Base-by-base conservation (phyloP, 1,140 invertebrate genomes). In the Drosophila lowei region DNA sequence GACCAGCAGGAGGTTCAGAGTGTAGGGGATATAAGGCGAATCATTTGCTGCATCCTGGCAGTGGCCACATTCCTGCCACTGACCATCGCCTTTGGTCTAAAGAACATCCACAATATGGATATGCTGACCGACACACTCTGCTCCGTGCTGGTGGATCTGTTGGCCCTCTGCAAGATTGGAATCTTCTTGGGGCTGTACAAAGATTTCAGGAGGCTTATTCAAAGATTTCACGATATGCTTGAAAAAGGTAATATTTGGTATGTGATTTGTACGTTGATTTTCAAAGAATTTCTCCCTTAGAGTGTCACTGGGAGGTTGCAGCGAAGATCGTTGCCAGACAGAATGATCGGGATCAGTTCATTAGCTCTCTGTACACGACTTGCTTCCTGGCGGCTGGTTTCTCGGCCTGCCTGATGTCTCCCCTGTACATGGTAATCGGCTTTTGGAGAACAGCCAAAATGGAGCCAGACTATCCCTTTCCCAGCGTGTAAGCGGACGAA, bases 401-500 rank as follows among this genome's bases (percentile, higher is more conserved):
- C 1, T 60, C 28, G 4, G 79, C 64, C 18, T 78, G 60, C 6
- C n/a, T 78, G 2, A 41, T 84, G 55, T 44, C 74, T 3, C 9
- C 66, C n/a, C 0, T 77, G 7, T 41, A 52, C 18, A 62, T 61
- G 52, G 0, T 59, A 4, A n/a, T 6, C 6, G 8, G 6, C 11
- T 60, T 54, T 49, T 41, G 43, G 6, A 38, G 16, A 13, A 49
- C n/a, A 1, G 62, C 62, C 2, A 9, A 47, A 23, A 0, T 49
- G 0, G 9, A 78, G 2, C 42, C 50, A 8, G 55, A 63, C 1
- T 52, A 75, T n/a, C 65, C 79, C 6, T 84, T 72, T 67, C 65
- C 79, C 25, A 75, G 78, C 41, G 42, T 76, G 78, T 81, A 48
- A 72, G 66, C 55, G n/a, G 6, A 23, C 15, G 16, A 30, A 28